These are phyloP conservation scores for Anolis apletophallus DNA, from an alignment of 2,797 vertebrate genomes.

Conservation along the genomic window DNA sequence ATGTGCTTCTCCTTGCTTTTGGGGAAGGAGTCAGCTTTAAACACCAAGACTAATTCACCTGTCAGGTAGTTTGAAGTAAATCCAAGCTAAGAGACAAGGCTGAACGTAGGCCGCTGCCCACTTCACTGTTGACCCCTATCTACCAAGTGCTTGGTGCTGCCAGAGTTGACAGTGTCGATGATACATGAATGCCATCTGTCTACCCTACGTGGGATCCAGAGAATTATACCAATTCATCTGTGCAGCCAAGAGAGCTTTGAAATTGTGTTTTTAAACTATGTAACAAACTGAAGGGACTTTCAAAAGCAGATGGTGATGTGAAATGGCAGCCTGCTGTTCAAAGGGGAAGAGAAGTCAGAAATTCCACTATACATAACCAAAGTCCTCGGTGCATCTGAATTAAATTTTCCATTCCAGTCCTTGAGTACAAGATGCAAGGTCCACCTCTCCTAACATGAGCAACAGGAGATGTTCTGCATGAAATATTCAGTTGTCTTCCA, in stretches of 20 bases:
- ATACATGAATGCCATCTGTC: background rate
- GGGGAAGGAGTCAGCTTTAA: background rate
- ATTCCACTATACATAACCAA: background rate
- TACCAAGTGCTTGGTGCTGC: background rate
- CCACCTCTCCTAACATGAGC: no score
- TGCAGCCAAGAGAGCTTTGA: background rate
- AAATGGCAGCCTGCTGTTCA: background rate
- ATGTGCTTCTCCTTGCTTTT: background rate
- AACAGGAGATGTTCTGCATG: background rate
- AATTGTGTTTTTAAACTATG: background rate
- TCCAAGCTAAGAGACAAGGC: background rate
- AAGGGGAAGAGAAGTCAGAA: background rate
- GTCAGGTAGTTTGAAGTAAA: background rate
- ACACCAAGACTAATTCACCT: background rate
- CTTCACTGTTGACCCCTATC: background rate
- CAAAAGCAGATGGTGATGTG: slow-evolving; percentile 5
- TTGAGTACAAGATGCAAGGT: background rate
- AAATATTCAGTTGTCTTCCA: background rate
- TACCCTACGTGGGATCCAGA: background rate
- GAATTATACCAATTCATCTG: background rate
- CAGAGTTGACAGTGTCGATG: background rate
- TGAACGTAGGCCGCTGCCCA: background rate
- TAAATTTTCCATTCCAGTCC: background rate
- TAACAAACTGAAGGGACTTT: background rate
- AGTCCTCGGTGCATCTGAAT: background rate